Percentiles rank a stretch among this genome's conserved stretches.
Evolutionary conservation across 2,113 vertebrate species (phyloP).

Genomic region (Rana temporaria): DNA sequence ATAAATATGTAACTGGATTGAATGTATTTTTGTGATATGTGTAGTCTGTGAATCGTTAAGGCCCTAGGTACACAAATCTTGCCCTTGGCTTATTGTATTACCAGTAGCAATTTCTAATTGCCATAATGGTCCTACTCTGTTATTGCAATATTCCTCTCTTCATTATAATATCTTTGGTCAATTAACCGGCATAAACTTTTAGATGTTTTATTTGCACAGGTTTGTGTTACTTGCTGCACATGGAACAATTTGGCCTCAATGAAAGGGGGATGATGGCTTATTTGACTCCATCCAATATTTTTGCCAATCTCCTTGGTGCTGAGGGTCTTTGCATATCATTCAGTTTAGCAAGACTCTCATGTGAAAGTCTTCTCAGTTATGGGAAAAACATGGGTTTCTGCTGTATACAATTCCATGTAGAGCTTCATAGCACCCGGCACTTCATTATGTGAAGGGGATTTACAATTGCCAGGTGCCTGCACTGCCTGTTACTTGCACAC

Average conservation of each 20-base stretch:
- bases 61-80: too few relatives aligned
- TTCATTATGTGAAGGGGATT: conserved; percentile 36
- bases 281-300: conserved; percentile 21
- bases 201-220: neutral
- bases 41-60: too few relatives aligned
- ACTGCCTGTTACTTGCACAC: conserved; percentile 22
- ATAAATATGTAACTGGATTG: too few relatives aligned
- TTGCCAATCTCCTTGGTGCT: conserved; percentile 36
- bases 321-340: conserved; percentile 43
- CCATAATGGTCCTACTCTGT: neutral
- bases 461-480: conserved; percentile 41
- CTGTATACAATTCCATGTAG: conserved; percentile 29
- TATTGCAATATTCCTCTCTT: neutral
- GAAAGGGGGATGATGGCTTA: neutral
- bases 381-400: conserved; percentile 48
- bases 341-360: conserved; percentile 9
- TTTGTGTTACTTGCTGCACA: conserved; percentile 18
- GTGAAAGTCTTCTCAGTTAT: conserved; percentile 40
- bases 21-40: too few relatives aligned
- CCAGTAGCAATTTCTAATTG: too few relatives aligned
- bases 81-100: too few relatives aligned
- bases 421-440: conserved; percentile 29
- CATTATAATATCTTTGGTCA: neutral
- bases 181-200: neutral
- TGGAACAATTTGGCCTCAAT: conserved; percentile 24